These are phyloP conservation scores for Brachionus angularis DNA, from an alignment of 1,140 invertebrate genomes.

Conservation along the genomic window DNA sequence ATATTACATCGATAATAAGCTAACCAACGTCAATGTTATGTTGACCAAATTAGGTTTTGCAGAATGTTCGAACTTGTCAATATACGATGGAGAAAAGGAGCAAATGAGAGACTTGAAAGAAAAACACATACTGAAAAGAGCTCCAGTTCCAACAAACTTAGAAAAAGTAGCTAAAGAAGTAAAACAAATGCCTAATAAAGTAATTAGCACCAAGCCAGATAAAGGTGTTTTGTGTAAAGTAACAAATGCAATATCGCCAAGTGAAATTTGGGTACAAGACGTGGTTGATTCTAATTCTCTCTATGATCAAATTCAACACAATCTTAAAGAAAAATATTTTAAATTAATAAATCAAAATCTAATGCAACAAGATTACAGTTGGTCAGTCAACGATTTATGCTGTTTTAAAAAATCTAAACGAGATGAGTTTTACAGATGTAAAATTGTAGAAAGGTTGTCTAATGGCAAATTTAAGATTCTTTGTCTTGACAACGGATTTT, in stretches of 20 bases:
- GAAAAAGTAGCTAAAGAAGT: conserved; percentile 7
- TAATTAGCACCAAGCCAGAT: neutral
- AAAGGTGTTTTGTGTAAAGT: conserved; percentile 15
- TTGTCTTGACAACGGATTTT: neutral
- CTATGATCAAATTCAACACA: neutral
- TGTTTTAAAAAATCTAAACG: neutral
- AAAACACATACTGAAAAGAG: conserved; percentile 1
- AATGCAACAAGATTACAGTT: neutral
- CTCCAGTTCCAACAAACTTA: neutral
- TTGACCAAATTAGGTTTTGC: conserved; percentile 5
- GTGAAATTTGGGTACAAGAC: conserved; percentile 25
- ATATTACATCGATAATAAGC: neutral
- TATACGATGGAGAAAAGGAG: conserved; percentile 30
- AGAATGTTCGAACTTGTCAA: conserved; percentile 1
- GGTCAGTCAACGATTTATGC: neutral
- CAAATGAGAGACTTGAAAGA: neutral
- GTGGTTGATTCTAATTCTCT: conserved; percentile 2
- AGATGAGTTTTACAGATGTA: neutral
- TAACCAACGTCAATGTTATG: conserved; percentile 11
- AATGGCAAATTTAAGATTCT: neutral
- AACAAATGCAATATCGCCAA: neutral
- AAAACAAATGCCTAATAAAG: neutral
- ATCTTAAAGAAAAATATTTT: neutral
- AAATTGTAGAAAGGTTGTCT: neutral
- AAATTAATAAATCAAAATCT: neutral